A percentile compares a stretch with the other conserved stretches of the same genome.
phyloP scores from a whole-genome alignment of 2,797 vertebrate species.

The Okamejei kenojei region DNA sequence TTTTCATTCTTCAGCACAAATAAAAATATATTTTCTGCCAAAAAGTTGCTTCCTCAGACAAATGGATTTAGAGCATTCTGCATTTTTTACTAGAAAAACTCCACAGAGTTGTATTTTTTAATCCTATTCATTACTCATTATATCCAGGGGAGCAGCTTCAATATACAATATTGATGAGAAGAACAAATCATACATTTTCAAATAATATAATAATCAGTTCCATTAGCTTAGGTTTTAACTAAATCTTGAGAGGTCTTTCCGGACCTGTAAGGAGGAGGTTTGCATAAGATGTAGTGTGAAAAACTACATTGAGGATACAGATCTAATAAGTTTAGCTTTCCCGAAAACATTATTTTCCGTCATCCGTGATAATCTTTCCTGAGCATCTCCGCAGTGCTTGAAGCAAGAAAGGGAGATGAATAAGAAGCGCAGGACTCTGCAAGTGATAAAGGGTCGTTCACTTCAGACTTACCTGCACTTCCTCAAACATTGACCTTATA shows the following conservation, averaged over 20 bases:
- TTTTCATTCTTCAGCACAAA: not conserved
- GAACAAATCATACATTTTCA: not conserved
- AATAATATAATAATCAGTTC: not conserved
- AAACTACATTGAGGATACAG: not conserved
- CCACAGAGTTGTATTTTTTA: not conserved
- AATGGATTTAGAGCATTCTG: not conserved
- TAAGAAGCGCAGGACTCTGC: not conserved
- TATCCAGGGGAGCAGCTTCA: not conserved
- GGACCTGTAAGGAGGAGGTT: not conserved
- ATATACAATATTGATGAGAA: not conserved
- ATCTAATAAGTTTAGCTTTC: not conserved
- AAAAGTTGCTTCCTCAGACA: not conserved
- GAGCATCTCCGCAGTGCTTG: not conserved
- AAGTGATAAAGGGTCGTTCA: not conserved
- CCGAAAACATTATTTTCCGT: not conserved
- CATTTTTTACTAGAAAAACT: not conserved
- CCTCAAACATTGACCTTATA: not conserved
- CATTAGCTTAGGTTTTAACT: not conserved
- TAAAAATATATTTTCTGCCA: not conserved
- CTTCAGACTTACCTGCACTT: not conserved
- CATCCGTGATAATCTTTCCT: not conserved
- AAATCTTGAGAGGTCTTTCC: not conserved
- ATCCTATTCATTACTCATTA: not conserved
- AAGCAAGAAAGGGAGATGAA: not conserved
- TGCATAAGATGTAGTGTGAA: not conserved